Evolutionary conservation across 1,140 invertebrate species (phyloP), one percentile per base, ranked within the genome.

Genomic region (Batillaria attramentaria): DNA sequence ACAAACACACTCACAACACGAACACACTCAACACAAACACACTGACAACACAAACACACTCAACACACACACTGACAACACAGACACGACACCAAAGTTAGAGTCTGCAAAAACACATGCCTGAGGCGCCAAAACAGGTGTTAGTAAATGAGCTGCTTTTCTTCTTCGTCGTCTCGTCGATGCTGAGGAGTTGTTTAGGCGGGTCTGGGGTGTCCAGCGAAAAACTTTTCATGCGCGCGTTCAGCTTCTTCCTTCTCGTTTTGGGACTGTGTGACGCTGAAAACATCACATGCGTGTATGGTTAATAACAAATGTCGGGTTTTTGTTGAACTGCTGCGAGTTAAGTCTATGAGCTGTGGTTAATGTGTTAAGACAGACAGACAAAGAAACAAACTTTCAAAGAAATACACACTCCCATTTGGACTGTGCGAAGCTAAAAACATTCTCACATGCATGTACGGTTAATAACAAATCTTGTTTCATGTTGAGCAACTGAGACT

Each of bases 191-290:
- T 86, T 96, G 95, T 91, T 97, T 96, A 31, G 95, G 95, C 77
- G 96, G 96, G 91, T 99, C 97, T 33, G 97, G 97, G 18, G 96
- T 97, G 91, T 99, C 97, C 93, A 99, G 91, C 57, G 97, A 98
- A 85, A 99, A 94, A 90, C 96, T 97, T 93, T 99, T 99, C 97
- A 98, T 98, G 86, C 97, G 94, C 90, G 98, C 94, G 92, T 98
- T 98, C 91, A 99, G 93, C 92, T 97, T 96, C 93, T 98, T 96
- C 78, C 97, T 94, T 57, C 88, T 79, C 28, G 83, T 85, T 89
- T 97, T 94, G 84, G 97, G 97, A 91, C 97, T 98, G 92, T 98
- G 97, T 79, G 97, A 97, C 85, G 97, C 97, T 98, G 94, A 46
- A 84, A 85, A 81, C 72, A 84, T 62, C 77, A 66, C 82, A 39